Evolutionary conservation across 1,140 invertebrate genomes (phyloP), one percentile per base, ranked within the genome.

Genomic region (Drosophila triauraria): DNA sequence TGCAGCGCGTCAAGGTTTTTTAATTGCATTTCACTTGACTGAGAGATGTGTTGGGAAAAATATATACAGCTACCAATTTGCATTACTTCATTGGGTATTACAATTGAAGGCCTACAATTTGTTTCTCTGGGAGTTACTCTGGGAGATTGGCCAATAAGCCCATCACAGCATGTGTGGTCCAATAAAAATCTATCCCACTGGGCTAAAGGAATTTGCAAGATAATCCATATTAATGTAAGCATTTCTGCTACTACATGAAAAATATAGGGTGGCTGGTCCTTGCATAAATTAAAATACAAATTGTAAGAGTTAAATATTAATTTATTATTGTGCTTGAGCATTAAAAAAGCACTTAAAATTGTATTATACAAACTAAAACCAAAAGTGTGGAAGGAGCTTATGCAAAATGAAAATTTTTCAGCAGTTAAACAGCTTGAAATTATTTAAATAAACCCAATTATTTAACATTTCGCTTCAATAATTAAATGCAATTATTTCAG

Each of bases 1-100:
- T 72, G 30, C 54, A 44, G 79, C 74, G 72, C 80, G 68, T 58
- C 46, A 78, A 67, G 61, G 48, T 43, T 79, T 87, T 64, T 80
- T 70, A 50, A 60, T 60, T 86, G 62, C 64, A 38, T 78, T 69
- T 69, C 47, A 46, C 32, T 51, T 59, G 27, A 9, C 17, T 40
- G 3, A n/a, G 42, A 12, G 40, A 40, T 15, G 30, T 50, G 23
- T 17, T 9, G 10, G 9, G 20, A 38, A 67, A 65, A 44, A 20
- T 20, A 35, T 12, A 35, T 38, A 40, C 50, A 68, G 67, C 23
- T 68, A 50, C 48, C 67, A 68, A 68, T 70, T 68, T 70, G 63
- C 30, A 44, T 68, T 70, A 54, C 46, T 68, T 25, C 40, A 70
- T 70, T 70, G 62, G 63, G 63, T 20, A 70, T 70, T 56, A 23